A percentile compares a stretch with the other conserved stretches of the same genome.
Conservation (phyloP, 1,140 invertebrate species). For the Diabrotica undecimpunctata region DNA sequence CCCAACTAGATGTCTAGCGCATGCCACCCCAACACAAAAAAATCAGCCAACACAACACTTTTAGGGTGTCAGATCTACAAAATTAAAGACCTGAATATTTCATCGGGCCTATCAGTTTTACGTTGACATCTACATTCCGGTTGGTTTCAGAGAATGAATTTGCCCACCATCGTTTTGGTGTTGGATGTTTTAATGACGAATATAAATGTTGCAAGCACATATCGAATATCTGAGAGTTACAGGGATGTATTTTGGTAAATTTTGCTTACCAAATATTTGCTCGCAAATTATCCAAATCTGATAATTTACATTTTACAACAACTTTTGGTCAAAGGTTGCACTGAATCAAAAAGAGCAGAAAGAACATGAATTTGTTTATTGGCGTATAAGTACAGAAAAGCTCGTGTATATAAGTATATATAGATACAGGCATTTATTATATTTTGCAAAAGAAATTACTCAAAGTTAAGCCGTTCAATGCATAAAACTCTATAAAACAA, state of each 20-base stretch:
- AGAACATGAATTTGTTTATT: too few species aligned
- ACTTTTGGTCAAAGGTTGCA: too few species aligned
- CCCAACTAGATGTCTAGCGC: neutral
- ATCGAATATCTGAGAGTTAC: slow-evolving; percentile 1
- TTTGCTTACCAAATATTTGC: too few species aligned
- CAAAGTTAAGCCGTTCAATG: too few species aligned
- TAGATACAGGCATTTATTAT: too few species aligned
- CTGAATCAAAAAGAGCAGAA: too few species aligned
- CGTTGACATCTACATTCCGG: slow-evolving; percentile 10
- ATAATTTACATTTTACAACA: too few species aligned
- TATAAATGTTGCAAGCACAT: slow-evolving; percentile 14
- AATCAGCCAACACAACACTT: neutral
- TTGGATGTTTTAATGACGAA: slow-evolving; percentile 7
- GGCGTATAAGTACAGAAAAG: too few species aligned
- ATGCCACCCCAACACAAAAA: slow-evolving; percentile 1
- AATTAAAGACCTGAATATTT: slow-evolving; percentile 3
- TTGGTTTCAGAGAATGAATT: neutral
- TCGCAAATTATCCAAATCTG: too few species aligned
- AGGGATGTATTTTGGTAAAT: neutral
- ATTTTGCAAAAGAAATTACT: too few species aligned
- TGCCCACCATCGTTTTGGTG: slow-evolving; percentile 4
- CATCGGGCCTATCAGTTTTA: neutral
- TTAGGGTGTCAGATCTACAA: neutral
- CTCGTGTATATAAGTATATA: too few species aligned
- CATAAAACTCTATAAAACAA: too few species aligned